These are phyloP conservation scores for Melanocharis versteri DNA, from an alignment of 2,113 vertebrate genomes.

Conservation along the genomic window DNA sequence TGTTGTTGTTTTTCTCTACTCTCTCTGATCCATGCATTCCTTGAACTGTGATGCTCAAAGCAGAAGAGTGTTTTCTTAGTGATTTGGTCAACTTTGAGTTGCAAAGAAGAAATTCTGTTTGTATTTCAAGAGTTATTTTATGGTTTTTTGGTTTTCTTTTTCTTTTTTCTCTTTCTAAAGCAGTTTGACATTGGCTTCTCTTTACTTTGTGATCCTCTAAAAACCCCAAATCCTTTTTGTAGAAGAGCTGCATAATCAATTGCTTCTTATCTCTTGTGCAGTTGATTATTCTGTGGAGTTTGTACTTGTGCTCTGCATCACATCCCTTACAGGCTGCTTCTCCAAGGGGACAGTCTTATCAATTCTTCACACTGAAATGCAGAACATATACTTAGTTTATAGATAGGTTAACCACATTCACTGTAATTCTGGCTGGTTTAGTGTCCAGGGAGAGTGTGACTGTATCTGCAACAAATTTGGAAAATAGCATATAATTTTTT, in stretches of 20 bases:
- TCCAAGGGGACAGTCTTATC: neutral
- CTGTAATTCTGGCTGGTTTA: neutral
- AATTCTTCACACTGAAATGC: neutral
- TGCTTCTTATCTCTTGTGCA: neutral
- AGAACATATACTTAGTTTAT: neutral
- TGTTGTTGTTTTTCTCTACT: neutral
- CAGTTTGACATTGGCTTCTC: neutral
- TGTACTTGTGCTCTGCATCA: neutral
- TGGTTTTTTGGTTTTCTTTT: rapidly evolving
- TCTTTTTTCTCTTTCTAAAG: neutral
- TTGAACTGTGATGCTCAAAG: slow-evolving; percentile 18
- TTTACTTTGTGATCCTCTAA: neutral
- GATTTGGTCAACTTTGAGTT: neutral
- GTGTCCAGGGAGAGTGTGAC: neutral
- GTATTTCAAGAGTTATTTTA: neutral
- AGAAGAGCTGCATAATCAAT: neutral
- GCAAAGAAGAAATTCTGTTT: neutral
- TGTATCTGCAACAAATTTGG: neutral
- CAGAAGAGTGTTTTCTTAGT: neutral
- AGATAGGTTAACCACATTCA: neutral
- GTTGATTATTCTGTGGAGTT: neutral
- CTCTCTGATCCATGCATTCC: neutral
- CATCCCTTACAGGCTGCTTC: neutral
- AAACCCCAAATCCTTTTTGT: neutral
- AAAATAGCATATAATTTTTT: neutral